These are phyloP conservation scores for Drosophila repleta DNA, from an alignment of 1,140 invertebrate genomes.

Conservation along the genomic window DNA sequence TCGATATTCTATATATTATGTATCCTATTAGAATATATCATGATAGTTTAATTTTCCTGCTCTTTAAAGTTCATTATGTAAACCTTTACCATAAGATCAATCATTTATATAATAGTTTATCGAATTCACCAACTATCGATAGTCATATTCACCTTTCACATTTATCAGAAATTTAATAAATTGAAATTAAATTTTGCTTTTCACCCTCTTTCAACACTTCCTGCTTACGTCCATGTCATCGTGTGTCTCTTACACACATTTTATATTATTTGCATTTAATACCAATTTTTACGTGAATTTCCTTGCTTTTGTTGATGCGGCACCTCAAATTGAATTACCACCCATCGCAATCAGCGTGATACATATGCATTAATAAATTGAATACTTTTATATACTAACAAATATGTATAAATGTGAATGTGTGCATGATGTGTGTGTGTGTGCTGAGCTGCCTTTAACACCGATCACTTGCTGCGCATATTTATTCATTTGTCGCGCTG, in stretches of 20 bases:
- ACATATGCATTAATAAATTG: slow-evolving; percentile 37
- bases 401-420: neutral
- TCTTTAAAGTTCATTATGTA: too few species aligned
- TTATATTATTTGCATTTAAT: slow-evolving; percentile 39
- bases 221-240: neutral
- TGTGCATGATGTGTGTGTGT: too few species aligned
- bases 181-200: too few species aligned
- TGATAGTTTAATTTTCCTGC: too few species aligned
- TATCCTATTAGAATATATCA: too few species aligned
- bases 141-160: too few species aligned
- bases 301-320: slow-evolving; percentile 16
- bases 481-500: slow-evolving; percentile 50
- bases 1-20: too few species aligned
- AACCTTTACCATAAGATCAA: too few species aligned
- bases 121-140: too few species aligned
- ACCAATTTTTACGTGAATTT: slow-evolving; percentile 45
- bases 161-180: too few species aligned
- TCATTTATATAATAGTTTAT: too few species aligned
- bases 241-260: neutral
- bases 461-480: slow-evolving; percentile 37
- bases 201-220: too few species aligned
- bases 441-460: neutral
- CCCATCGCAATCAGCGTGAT: slow-evolving; percentile 34
- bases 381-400: slow-evolving; percentile 4
- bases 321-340: slow-evolving; percentile 65